A percentile compares a stretch with the other conserved stretches of the same genome.
Conservation (phyloP, 35 echinoderm and acorn worm species). For the Apostichopus californicus region DNA sequence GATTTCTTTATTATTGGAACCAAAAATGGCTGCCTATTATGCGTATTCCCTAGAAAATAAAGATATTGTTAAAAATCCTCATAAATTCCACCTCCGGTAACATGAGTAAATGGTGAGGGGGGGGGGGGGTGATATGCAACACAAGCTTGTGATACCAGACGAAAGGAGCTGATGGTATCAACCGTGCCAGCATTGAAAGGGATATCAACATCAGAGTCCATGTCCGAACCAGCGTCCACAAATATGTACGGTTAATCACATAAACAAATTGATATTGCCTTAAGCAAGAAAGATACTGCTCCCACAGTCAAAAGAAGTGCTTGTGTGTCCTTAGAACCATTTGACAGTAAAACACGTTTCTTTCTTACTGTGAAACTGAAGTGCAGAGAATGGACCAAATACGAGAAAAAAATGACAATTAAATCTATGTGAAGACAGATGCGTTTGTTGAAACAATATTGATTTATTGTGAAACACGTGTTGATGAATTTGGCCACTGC, state of each 20-base stretch:
- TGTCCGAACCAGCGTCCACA: no score
- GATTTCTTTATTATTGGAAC: no score
- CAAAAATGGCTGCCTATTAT: no score
- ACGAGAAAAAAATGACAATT: background rate
- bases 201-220: no score
- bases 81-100: no score
- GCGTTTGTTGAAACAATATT: background rate
- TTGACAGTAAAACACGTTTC: constrained; percentile 9
- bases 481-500: background rate
- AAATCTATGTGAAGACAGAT: background rate
- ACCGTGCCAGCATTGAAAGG: background rate
- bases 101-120: no score
- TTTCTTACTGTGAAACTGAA: constrained; percentile 2
- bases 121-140: background rate
- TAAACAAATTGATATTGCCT: constrained; percentile 14
- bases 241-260: background rate
- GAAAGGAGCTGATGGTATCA: constrained; percentile 16
- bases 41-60: no score
- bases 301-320: background rate
- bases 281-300: constrained; percentile 17
- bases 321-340: constrained; percentile 8
- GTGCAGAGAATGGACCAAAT: background rate
- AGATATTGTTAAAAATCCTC: no score
- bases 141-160: background rate
- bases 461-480: background rate